Percentiles rank a stretch among this genome's conserved stretches.
These are phyloP conservation scores for Ptilonorhynchus violaceus DNA, from an alignment of 2,113 vertebrate genomes.

Conservation along the genomic window DNA sequence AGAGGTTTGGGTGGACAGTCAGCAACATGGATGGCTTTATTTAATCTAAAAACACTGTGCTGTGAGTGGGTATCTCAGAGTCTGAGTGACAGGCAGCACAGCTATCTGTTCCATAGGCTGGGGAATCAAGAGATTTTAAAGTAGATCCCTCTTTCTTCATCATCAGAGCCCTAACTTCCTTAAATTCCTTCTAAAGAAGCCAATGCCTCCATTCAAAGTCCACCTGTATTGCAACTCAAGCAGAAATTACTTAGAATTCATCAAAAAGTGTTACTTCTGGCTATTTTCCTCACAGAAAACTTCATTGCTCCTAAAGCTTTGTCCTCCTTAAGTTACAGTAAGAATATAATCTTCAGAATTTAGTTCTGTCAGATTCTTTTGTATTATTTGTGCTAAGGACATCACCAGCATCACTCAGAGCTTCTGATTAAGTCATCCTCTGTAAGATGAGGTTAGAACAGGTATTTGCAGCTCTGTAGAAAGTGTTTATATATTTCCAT, in stretches of 20 bases:
- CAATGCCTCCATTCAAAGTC: not conserved
- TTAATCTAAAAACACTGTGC: not conserved
- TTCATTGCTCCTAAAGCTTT: not conserved
- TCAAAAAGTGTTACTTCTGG: not conserved
- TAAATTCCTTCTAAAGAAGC: not conserved
- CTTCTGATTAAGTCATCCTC: not conserved
- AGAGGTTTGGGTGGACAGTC: not conserved
- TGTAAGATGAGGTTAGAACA: not conserved
- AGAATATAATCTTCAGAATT: not conserved
- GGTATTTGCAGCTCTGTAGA: not conserved
- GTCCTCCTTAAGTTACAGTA: not conserved
- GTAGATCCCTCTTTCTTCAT: not conserved
- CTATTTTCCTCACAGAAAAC: not conserved
- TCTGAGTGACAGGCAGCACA: not conserved
- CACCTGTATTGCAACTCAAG: not conserved
- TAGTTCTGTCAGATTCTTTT: not conserved
- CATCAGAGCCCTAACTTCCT: not conserved
- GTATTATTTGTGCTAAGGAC: not conserved
- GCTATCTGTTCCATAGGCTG: not conserved
- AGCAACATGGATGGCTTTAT: not conserved
- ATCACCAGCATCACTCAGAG: not conserved
- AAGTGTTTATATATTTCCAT: not conserved
- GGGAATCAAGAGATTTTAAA: not conserved
- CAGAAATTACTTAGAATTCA: not conserved
- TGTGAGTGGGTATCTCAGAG: not conserved